Percentiles rank a stretch among this genome's conserved stretches.
These are phyloP conservation scores for Maniola jurtina DNA, from an alignment of 1,140 invertebrate species.

Conservation along the genomic window DNA sequence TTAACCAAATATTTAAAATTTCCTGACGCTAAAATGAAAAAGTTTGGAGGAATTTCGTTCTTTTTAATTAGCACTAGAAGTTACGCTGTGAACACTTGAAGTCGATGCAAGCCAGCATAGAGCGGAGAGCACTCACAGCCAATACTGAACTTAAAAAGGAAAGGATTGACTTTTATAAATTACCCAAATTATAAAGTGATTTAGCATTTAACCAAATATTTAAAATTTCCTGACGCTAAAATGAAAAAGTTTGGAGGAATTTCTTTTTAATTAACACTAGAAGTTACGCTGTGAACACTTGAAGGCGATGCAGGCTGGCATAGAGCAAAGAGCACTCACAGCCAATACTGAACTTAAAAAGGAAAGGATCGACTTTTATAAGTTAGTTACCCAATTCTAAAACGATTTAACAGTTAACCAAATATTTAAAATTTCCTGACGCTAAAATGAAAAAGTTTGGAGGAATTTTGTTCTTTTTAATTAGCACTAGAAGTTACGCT, in stretches of 20 bases:
- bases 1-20: too few relatives aligned
- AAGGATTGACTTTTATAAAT: too few relatives aligned
- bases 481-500: background rate
- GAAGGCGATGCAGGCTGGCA: background rate
- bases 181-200: too few relatives aligned
- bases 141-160: background rate
- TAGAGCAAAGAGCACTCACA: background rate
- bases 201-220: too few relatives aligned
- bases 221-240: too few relatives aligned
- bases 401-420: too few relatives aligned
- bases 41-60: background rate
- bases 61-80: conserved; percentile 7
- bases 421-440: too few relatives aligned
- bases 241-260: background rate
- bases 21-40: too few relatives aligned
- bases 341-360: background rate
- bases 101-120: background rate
- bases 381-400: too few relatives aligned
- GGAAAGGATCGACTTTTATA: too few relatives aligned
- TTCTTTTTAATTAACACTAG: conserved; percentile 7
- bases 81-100: background rate
- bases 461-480: conserved; percentile 9
- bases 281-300: background rate
- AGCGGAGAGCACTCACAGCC: background rate
- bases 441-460: background rate